These are phyloP conservation scores for Eriosoma lanigerum DNA, from an alignment of 1,140 invertebrate species.

Conservation along the genomic window DNA sequence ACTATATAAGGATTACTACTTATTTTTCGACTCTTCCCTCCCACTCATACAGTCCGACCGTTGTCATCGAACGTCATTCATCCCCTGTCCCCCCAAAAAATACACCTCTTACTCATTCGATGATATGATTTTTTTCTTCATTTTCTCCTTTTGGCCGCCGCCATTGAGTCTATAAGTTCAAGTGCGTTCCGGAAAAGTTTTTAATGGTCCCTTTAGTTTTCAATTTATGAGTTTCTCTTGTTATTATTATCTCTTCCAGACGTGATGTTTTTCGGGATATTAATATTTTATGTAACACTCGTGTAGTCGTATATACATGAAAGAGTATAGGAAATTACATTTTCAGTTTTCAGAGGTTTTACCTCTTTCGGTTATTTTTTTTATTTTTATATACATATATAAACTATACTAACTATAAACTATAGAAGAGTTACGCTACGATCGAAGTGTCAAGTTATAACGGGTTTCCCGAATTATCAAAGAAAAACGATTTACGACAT, in stretches of 20 bases:
- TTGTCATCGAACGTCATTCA: not conserved
- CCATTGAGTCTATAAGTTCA: slow-evolving; percentile 28
- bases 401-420: no score
- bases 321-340: slow-evolving; percentile 12
- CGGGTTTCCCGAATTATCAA: not conserved
- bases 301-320: not conserved
- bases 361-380: slow-evolving; percentile 9
- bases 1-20: not conserved
- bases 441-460: not conserved
- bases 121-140: not conserved
- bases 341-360: not conserved
- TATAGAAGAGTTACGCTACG: no score
- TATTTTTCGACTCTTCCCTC: not conserved
- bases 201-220: slow-evolving; percentile 50
- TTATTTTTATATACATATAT: not conserved
- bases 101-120: not conserved
- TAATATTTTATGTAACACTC: slow-evolving; percentile 40
- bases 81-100: no score
- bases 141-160: not conserved
- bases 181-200: slow-evolving; percentile 40
- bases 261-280: slow-evolving; percentile 45
- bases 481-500: not conserved
- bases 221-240: slow-evolving; percentile 43
- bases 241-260: slow-evolving; percentile 45
- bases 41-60: no score